A percentile compares a stretch with the other conserved stretches of the same genome.
Evolutionary conservation across 30 jellyfish, hydroid and myxozoan species (phyloP).

Genomic region (Pelagia noctiluca): DNA sequence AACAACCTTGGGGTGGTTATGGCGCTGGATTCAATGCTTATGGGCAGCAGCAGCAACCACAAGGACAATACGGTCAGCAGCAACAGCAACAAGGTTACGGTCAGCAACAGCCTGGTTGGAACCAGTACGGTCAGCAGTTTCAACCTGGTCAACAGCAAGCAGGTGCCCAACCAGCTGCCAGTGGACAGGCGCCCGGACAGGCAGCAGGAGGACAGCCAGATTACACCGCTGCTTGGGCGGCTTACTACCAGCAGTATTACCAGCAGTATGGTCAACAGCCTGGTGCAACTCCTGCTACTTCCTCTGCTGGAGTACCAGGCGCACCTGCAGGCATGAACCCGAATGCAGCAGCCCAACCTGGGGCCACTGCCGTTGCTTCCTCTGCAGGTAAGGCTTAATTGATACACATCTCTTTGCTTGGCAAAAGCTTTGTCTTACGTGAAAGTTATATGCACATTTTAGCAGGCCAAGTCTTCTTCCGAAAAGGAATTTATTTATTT

Average conservation of each 20-base stretch:
- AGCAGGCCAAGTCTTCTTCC: too few relatives aligned
- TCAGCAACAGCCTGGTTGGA: slow-evolving; percentile 69
- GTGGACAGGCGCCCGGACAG: slow-evolving; percentile 49
- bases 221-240: slow-evolving; percentile 90
- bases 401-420: too few relatives aligned
- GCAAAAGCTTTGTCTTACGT: too few relatives aligned
- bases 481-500: too few relatives aligned
- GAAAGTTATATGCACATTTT: too few relatives aligned
- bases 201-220: slow-evolving; percentile 64
- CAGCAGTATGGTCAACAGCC: slow-evolving; percentile 74
- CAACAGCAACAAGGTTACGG: slow-evolving; percentile 77
- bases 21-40: slow-evolving; percentile 76
- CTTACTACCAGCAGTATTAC: slow-evolving; percentile 82
- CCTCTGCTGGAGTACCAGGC: slow-evolving; percentile 61
- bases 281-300: slow-evolving; percentile 69
- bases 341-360: slow-evolving; percentile 66
- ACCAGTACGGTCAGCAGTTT: too few relatives aligned
- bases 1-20: slow-evolving; percentile 77
- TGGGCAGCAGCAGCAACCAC: slow-evolving; percentile 82
- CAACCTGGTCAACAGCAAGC: slow-evolving; percentile 75
- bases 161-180: slow-evolving; percentile 53
- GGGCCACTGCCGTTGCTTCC: slow-evolving; percentile 34
- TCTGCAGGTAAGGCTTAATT: slow-evolving; percentile 3
- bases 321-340: slow-evolving; percentile 17
- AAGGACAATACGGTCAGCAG: slow-evolving; percentile 83